Evolutionary conservation across 2,113 vertebrate genomes (phyloP).

Genomic region (Cynoglossus semilaevis): DNA sequence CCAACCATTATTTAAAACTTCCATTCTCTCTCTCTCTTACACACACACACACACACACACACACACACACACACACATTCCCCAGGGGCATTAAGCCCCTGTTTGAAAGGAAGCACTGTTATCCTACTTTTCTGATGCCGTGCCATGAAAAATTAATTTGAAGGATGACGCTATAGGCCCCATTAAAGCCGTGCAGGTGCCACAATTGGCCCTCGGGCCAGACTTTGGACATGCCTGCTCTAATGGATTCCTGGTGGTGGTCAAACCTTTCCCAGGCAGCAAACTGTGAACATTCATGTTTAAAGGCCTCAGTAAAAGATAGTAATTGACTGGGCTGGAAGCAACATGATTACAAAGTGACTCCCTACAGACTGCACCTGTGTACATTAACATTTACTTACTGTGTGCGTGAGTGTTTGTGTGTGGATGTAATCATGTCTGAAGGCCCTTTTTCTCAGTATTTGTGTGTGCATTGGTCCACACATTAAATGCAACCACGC

Average conservation of each 20-base stretch:
- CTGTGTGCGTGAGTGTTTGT: constrained; percentile 30
- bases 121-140: too few relatives aligned
- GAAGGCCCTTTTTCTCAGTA: constrained; percentile 32
- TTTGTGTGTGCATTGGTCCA: constrained; percentile 30
- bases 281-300: constrained; percentile 68
- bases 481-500: constrained; percentile 55
- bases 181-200: too few relatives aligned
- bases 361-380: constrained; percentile 66
- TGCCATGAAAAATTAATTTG: too few relatives aligned
- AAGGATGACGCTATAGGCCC: too few relatives aligned
- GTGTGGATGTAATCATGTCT: constrained; percentile 26
- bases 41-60: too few relatives aligned
- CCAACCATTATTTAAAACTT: too few relatives aligned
- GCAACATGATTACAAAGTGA: constrained; percentile 72
- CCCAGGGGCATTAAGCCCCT: too few relatives aligned
- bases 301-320: constrained; percentile 66
- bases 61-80: too few relatives aligned
- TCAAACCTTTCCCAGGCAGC: constrained; percentile 59
- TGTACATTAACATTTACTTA: constrained; percentile 59
- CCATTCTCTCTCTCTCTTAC: too few relatives aligned
- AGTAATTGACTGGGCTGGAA: constrained; percentile 64
- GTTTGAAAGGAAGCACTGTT: too few relatives aligned
- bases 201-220: too few relatives aligned
- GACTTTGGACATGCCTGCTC: constrained; percentile 3
- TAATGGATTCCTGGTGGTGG: constrained; percentile 57